Percentiles rank a stretch among this genome's conserved stretches.
These are phyloP conservation scores for Lamproptera curius DNA, from an alignment of 2,888 invertebrate species.

Conservation along the genomic window DNA sequence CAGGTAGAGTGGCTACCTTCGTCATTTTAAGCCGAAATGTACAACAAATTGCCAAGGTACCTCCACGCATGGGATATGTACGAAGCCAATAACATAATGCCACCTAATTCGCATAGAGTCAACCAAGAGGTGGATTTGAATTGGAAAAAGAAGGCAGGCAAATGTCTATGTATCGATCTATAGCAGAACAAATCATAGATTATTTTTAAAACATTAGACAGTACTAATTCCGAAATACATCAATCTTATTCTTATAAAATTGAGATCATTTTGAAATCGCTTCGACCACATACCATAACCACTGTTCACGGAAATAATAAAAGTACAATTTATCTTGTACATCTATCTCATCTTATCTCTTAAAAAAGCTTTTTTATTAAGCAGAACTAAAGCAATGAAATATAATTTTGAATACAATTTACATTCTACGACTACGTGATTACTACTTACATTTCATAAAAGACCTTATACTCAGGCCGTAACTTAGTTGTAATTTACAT, in stretches of 20 bases:
- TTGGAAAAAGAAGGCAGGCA: slow-evolving; percentile 21
- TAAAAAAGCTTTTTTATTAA: too few relatives aligned
- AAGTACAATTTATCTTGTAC: too few relatives aligned
- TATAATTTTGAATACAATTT: slow-evolving; percentile 18
- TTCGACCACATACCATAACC: too few relatives aligned
- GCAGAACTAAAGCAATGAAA: slow-evolving; percentile 21
- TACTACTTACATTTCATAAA: slow-evolving; percentile 3
- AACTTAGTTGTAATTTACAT: slow-evolving; percentile 16
- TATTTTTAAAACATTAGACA: not conserved
- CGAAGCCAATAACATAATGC: too few relatives aligned
- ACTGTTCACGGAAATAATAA: too few relatives aligned
- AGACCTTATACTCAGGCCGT: slow-evolving; percentile 1
- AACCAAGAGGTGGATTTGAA: slow-evolving; percentile 51
- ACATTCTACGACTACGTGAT: slow-evolving; percentile 8
- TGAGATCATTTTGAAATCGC: slow-evolving; percentile 50
- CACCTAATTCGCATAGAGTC: slow-evolving; percentile 31
- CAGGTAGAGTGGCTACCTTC: too few relatives aligned
- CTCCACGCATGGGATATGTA: slow-evolving; percentile 35
- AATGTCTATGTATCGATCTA: slow-evolving; percentile 39
- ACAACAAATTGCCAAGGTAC: slow-evolving; percentile 54
- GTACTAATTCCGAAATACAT: slow-evolving; percentile 1
- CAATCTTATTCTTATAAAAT: slow-evolving; percentile 37
- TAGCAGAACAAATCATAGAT: not conserved
- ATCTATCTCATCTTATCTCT: too few relatives aligned
- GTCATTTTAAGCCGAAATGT: slow-evolving; percentile 6